These are phyloP conservation scores for Lepidochrysops patricia DNA, from an alignment of 2,888 invertebrate species.

Conservation along the genomic window DNA sequence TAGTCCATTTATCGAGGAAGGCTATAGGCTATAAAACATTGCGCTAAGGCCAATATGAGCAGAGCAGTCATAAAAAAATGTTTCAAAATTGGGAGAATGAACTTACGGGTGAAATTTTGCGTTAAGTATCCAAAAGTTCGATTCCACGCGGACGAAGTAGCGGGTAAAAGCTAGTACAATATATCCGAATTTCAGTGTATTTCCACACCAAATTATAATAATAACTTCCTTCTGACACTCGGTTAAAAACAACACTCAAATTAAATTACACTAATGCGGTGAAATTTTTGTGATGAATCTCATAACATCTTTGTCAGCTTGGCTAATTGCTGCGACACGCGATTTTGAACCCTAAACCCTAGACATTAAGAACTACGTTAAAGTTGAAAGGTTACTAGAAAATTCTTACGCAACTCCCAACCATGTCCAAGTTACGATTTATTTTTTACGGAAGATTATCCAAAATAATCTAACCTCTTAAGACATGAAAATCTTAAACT, in stretches of 20 bases:
- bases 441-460: conserved; percentile 1
- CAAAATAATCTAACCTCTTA: not conserved
- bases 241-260: not conserved
- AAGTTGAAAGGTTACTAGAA: conserved; percentile 12
- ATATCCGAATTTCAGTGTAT: too few species aligned
- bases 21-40: too few species aligned
- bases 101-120: too few species aligned
- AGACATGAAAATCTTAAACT: not conserved
- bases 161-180: too few species aligned
- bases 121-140: too few species aligned
- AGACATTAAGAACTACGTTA: not conserved
- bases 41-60: too few species aligned
- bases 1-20: too few species aligned
- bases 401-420: not conserved
- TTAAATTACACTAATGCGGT: not conserved
- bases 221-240: too few species aligned
- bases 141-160: too few species aligned
- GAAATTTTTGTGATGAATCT: conserved; percentile 1
- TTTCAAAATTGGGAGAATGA: too few species aligned
- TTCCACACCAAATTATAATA: too few species aligned
- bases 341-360: not conserved
- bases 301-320: not conserved
- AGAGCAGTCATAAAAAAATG: too few species aligned
- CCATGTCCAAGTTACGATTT: conserved; percentile 17
- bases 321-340: not conserved